A percentile compares a stretch with the other conserved stretches of the same genome.
Conservation (phyloP, 2,888 invertebrate species). For the Xestia c-nigrum region DNA sequence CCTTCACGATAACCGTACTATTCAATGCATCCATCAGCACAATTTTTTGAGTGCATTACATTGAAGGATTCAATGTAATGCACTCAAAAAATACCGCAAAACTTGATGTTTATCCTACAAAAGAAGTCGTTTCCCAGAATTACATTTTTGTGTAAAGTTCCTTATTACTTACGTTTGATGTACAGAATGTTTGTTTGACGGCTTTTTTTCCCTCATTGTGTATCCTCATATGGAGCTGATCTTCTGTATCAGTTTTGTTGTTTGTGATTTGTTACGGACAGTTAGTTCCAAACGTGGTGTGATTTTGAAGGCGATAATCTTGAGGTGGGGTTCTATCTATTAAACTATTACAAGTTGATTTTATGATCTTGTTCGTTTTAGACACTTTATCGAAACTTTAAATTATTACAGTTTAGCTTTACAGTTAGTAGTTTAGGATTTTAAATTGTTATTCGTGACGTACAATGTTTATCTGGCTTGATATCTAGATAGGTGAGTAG, state of each 20-base stretch:
- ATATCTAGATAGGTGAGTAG: too few species aligned
- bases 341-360: neutral
- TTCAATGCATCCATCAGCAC: neutral
- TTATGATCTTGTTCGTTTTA: neutral
- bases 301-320: conserved; percentile 18
- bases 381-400: neutral
- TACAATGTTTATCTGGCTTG: too few species aligned
- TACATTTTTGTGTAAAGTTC: too few species aligned
- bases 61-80: too few species aligned
- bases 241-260: neutral
- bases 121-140: neutral
- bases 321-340: neutral
- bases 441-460: neutral
- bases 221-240: neutral
- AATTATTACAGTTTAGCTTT: neutral
- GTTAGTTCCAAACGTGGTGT: conserved; percentile 32
- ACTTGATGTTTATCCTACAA: neutral
- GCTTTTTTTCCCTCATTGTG: neutral
- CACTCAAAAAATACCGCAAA: too few species aligned
- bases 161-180: too few species aligned
- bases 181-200: neutral
- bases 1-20: too few species aligned
- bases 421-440: neutral
- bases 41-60: neutral
- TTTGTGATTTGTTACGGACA: conserved; percentile 15